Base-by-base conservation (phyloP, 2,113 vertebrate species). In the Serinus canaria region DNA sequence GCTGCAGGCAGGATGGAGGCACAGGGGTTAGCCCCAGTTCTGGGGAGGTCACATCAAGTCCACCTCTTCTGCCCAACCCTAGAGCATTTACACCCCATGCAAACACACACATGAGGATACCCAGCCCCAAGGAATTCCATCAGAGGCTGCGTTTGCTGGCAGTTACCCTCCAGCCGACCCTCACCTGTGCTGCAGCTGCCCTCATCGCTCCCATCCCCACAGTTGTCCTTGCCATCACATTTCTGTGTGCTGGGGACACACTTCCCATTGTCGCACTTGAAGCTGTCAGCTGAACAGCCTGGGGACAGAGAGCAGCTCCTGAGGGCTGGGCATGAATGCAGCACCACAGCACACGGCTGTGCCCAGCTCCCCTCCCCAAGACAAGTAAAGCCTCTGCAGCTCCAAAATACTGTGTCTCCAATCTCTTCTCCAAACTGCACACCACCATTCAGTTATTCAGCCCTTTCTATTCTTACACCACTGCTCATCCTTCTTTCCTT, bases 121-220 rank as follows among this genome's bases (percentile, higher is more conserved):
- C 33, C 11, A 35, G 62, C 31, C 30, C 2, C 1, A 13, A 28
- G 33, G 35, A 59, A 52, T 30, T 11, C 30, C 0, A 0, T 15
- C 8, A 28, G 41, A 58, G 46, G 46, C 50, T 33, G 25, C 1
- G 0, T 13, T 9, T 5, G 31, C 46, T 56, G 39, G 37, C 67
- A 28, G 11, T 16, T 60, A 27, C 22, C 21, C n/a, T 2, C 1
- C 37, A n/a, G 44, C 58, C 18, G 33, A 7, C 3, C 23, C 98
- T 98, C 91, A 99, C 99, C 91, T 1, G 4, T 86, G 10, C 6
- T 6, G 55, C 99, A 99, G 11, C 91, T 16, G 2, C 98, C 94
- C 94, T 99, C 99, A 2, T 99, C 99, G 0, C 98, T 98, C 3
- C 98, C 97, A 0, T 99, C 99, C 0, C 95, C 98, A 14, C 99